Evolutionary conservation across 1,140 invertebrate species (phyloP).

Genomic region (Scaptomyza montana): DNA sequence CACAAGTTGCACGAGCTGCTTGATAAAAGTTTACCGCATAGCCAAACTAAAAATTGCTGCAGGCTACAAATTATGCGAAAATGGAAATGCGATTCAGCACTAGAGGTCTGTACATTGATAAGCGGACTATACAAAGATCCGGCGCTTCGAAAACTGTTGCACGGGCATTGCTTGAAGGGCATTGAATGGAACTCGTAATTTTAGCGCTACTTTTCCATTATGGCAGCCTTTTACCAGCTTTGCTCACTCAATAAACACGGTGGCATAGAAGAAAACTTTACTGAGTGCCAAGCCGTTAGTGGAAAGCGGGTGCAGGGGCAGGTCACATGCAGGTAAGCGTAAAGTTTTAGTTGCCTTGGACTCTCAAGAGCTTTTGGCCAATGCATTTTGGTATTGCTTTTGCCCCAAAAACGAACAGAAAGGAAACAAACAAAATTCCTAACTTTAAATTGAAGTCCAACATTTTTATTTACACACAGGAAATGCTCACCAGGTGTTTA

Average conservation of each 20-base stretch:
- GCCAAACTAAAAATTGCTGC: conserved; percentile 46
- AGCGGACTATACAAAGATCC: conserved; percentile 14
- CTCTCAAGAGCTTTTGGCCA: conserved; percentile 13
- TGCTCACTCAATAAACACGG: conserved; percentile 36
- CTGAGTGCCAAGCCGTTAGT: conserved; percentile 36
- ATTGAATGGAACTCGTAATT: conserved; percentile 15
- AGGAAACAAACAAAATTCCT: conserved; percentile 1
- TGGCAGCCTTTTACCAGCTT: conserved; percentile 15
- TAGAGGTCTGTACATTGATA: conserved; percentile 20
- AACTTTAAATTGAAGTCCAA: conserved; percentile 58
- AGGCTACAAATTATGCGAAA: conserved; percentile 72
- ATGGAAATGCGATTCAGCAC: conserved; percentile 34
- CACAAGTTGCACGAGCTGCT: conserved; percentile 29
- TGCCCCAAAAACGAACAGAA: neutral
- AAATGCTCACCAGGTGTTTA: conserved; percentile 37
- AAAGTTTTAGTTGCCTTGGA: conserved; percentile 23
- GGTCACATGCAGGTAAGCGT: conserved; percentile 33
- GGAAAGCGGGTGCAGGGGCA: neutral
- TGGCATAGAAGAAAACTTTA: conserved; percentile 30
- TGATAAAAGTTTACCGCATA: conserved; percentile 25
- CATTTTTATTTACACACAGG: conserved; percentile 41
- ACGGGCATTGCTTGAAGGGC: conserved; percentile 15
- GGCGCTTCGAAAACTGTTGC: conserved; percentile 35
- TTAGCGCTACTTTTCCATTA: conserved; percentile 37
- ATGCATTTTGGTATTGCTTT: conserved; percentile 11